Percentiles rank a stretch among this genome's conserved stretches.
Conservation (phyloP, 37 sponge, comb jelly and placozoan genomes). For the Spongilla lacustris region DNA sequence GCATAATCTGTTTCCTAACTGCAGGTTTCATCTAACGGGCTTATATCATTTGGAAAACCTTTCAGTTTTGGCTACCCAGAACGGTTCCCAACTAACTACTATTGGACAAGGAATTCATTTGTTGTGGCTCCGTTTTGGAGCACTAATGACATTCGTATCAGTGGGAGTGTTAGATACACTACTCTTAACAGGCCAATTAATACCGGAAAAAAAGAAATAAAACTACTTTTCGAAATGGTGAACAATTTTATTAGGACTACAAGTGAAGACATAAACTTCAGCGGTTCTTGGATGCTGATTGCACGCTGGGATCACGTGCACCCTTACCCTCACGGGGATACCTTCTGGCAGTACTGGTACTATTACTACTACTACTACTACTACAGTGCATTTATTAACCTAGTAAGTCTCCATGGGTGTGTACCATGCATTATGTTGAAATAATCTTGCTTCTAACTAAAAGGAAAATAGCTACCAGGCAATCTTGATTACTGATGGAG, state of each 20-base stretch:
- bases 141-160: conserved; percentile 12
- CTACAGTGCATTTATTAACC: background rate
- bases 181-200: background rate
- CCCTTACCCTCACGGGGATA: conserved; percentile 59
- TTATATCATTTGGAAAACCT: conserved; percentile 41
- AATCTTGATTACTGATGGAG: conserved; percentile 63
- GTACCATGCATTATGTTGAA: background rate
- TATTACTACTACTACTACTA: background rate
- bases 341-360: background rate
- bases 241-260: background rate
- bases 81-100: background rate
- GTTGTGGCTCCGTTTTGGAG: conserved; percentile 40
- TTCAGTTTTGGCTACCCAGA: background rate
- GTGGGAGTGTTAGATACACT: conserved; percentile 18
- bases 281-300: conserved; percentile 34
- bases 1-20: background rate
- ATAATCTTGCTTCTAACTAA: background rate
- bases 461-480: conserved; percentile 70
- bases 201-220: no score
- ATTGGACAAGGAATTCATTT: background rate
- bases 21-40: conserved; percentile 37
- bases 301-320: conserved; percentile 42
- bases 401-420: background rate
- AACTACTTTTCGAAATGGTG: conserved; percentile 2
- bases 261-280: background rate